Conservation (phyloP, 2,113 vertebrate genomes). For the Caretta caretta region DNA sequence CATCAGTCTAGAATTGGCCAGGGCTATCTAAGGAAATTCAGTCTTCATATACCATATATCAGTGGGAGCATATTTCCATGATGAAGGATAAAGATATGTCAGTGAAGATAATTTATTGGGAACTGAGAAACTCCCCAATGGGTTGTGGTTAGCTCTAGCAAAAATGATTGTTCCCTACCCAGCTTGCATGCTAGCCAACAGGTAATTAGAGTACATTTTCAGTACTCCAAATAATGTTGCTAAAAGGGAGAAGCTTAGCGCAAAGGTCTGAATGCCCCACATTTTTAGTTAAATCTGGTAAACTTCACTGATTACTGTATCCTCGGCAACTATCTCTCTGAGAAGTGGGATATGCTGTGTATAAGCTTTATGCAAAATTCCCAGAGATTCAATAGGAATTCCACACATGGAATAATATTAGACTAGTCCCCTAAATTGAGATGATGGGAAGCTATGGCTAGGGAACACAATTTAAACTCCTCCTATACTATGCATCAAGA, state of each 20-base stretch:
- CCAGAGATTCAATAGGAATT: not conserved
- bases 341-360: not conserved
- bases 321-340: not conserved
- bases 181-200: slow-evolving; percentile 5
- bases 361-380: not conserved
- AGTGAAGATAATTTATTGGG: slow-evolving; percentile 17
- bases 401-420: not conserved
- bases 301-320: not conserved
- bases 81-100: slow-evolving; percentile 31
- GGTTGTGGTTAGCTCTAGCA: slow-evolving; percentile 10
- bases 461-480: not conserved
- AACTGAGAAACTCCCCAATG: not conserved
- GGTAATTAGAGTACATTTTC: slow-evolving; percentile 5
- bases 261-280: not conserved
- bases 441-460: not conserved
- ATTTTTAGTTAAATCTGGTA: slow-evolving; percentile 28
- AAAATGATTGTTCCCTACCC: not conserved
- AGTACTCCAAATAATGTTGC: not conserved
- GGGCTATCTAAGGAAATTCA: not conserved
- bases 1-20: not conserved
- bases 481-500: not conserved
- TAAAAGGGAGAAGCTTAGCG: slow-evolving; percentile 14
- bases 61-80: not conserved
- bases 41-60: not conserved
- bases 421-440: not conserved